phyloP scores from a whole-genome alignment of 2,888 invertebrate genomes.

The Lasioglossum morio region DNA sequence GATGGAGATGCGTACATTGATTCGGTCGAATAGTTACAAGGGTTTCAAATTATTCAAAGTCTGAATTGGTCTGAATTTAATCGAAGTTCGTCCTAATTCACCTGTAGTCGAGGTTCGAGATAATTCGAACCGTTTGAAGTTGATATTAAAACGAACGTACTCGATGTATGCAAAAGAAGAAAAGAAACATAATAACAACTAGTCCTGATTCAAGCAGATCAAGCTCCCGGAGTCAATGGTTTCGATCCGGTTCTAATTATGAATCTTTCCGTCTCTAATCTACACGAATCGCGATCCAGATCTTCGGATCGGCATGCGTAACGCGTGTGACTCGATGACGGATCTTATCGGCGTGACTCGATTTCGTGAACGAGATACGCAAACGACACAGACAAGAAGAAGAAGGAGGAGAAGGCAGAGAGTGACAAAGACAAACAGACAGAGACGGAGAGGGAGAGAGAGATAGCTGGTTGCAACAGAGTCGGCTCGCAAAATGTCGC shows the following conservation, averaged over 20 bases:
- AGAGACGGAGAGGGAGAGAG: neutral
- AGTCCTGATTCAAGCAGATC: no score
- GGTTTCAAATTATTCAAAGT: neutral
- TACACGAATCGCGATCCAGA: neutral
- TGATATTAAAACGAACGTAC: no score
- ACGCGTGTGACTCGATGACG: neutral
- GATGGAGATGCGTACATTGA: neutral
- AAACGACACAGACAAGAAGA: neutral
- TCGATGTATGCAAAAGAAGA: no score
- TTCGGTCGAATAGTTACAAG: neutral
- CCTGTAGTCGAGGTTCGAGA: neutral
- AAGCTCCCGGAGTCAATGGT: no score
- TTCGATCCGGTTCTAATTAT: no score
- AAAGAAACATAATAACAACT: no score
- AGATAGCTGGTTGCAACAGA: neutral
- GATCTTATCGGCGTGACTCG: neutral
- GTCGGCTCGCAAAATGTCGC: neutral
- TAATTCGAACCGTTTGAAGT: neutral
- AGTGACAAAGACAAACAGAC: neutral
- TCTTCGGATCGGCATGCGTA: neutral
- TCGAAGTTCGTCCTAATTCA: no score
- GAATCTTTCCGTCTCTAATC: neutral
- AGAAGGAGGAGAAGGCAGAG: neutral
- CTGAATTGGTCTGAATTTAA: neutral
- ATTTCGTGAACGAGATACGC: slow-evolving; percentile 4